phyloP scores from a whole-genome alignment of 2,797 vertebrate species.

The Moxostoma hubbsi region DNA sequence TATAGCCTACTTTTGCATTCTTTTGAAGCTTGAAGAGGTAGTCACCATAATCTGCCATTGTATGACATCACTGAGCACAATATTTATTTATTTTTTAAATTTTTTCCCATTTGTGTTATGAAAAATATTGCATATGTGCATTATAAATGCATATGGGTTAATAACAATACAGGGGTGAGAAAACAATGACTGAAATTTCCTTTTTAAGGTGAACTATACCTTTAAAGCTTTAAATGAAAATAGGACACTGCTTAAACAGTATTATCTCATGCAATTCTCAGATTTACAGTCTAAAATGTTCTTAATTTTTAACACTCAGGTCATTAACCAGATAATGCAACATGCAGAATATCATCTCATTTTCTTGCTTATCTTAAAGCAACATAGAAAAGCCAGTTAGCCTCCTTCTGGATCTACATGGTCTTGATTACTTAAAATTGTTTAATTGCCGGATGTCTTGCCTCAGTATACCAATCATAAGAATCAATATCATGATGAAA shows the following conservation, averaged over 20 bases:
- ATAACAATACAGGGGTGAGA: no score
- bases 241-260: background rate
- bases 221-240: background rate
- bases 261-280: background rate
- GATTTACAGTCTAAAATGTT: background rate
- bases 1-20: no score
- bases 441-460: slow-evolving; percentile 25
- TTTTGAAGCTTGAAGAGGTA: no score
- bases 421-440: slow-evolving; percentile 17
- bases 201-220: no score
- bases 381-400: background rate
- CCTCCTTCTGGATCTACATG: background rate
- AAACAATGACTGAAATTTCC: no score
- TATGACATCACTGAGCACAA: no score
- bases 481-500: slow-evolving; percentile 16
- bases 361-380: background rate
- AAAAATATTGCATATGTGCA: no score
- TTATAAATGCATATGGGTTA: no score
- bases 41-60: no score
- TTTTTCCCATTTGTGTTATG: no score
- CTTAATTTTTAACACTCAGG: background rate
- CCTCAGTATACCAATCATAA: slow-evolving; percentile 18
- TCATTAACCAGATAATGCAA: background rate
- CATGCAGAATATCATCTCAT: background rate
- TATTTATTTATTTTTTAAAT: no score